Percentiles rank a stretch among this genome's conserved stretches.
These are phyloP conservation scores for Herpailurus yagouaroundi DNA, from an alignment of 2,113 vertebrate species.

Conservation along the genomic window DNA sequence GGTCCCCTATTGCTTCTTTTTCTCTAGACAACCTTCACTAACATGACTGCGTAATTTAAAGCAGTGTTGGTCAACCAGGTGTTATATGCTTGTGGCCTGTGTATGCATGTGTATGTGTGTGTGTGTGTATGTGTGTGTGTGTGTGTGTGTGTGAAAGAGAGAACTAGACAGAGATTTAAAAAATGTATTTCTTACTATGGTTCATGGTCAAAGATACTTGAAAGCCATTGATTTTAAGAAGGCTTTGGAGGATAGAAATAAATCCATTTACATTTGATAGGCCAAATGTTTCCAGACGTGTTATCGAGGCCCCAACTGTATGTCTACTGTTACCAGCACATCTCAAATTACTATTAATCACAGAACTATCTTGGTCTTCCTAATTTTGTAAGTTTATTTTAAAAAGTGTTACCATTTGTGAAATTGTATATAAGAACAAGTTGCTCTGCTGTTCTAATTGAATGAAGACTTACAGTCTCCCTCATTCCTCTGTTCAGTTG, in stretches of 20 bases:
- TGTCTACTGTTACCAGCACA: neutral
- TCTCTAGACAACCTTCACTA: neutral
- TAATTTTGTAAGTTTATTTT: neutral
- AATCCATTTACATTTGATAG: neutral
- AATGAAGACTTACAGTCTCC: neutral
- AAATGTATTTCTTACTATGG: neutral
- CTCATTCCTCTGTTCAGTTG: neutral
- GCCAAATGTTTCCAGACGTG: neutral
- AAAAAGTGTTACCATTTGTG: neutral
- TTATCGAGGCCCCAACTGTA: neutral
- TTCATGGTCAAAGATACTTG: neutral
- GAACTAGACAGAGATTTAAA: neutral
- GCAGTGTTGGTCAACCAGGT: neutral
- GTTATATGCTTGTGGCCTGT: neutral
- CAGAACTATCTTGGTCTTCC: neutral
- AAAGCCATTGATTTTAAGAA: conserved; percentile 38
- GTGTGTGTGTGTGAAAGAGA: neutral
- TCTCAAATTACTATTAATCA: neutral
- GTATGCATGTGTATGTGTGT: too few relatives aligned
- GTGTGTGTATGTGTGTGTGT: neutral
- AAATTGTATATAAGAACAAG: neutral
- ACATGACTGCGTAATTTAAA: neutral
- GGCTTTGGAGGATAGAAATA: neutral
- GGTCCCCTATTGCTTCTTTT: neutral
- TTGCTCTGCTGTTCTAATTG: neutral